Evolutionary conservation across 35 echinoderm and acorn worm genomes (phyloP).

Genomic region (Apostichopus japonicus): DNA sequence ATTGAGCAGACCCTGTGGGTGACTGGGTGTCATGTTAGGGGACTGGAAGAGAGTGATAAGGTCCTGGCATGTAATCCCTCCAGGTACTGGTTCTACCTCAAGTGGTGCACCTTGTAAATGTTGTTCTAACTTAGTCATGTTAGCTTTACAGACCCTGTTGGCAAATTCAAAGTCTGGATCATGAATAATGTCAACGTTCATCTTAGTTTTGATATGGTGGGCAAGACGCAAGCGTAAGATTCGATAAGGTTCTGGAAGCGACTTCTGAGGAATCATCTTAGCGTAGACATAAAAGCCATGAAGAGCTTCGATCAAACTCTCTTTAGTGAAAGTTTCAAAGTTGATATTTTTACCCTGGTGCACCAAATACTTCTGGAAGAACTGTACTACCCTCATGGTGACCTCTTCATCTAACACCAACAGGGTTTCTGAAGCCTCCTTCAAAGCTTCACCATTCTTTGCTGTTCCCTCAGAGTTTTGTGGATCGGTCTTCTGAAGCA

Average conservation of each 20-base stretch:
- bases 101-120: slow-evolving; percentile 25
- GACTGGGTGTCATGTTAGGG: slow-evolving; percentile 23
- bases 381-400: neutral
- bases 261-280: slow-evolving; percentile 25
- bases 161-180: slow-evolving; percentile 30
- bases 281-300: slow-evolving; percentile 37
- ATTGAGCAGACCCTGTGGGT: slow-evolving; percentile 38
- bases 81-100: neutral
- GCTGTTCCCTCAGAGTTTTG: neutral
- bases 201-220: slow-evolving; percentile 13
- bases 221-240: slow-evolving; percentile 46
- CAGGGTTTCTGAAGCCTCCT: neutral
- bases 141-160: slow-evolving; percentile 52
- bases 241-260: slow-evolving; percentile 23
- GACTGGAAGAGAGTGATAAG: slow-evolving; percentile 22
- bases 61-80: neutral
- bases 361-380: slow-evolving; percentile 23
- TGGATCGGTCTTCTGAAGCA: neutral
- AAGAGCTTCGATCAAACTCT: neutral
- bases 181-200: slow-evolving; percentile 44
- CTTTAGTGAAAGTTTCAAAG: slow-evolving; percentile 4
- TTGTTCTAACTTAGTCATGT: slow-evolving; percentile 14
- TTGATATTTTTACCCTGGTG: slow-evolving; percentile 30
- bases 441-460: neutral
- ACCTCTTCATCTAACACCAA: slow-evolving; percentile 8